Base-by-base conservation (phyloP, 2,113 vertebrate genomes). In the Rhynchomys soricoides region DNA sequence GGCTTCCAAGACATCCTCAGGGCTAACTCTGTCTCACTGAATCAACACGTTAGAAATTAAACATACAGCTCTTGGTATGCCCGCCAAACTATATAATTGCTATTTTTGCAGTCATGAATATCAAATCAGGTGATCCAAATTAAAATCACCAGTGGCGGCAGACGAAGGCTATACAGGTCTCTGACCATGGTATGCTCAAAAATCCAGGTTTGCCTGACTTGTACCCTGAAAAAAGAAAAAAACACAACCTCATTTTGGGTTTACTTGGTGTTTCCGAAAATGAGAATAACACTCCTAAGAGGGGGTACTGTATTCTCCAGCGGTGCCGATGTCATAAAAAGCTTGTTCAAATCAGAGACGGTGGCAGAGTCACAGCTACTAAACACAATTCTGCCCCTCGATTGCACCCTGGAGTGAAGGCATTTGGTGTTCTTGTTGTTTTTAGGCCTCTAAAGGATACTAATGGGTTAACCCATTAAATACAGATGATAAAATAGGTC, bases 91-190 rank as follows among this genome's bases (percentile, higher is more conserved):
- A 57, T 90, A 48, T 91, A 85, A 78, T n/a, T 94, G 62, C 29
- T 48, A 10, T 86, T 78, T 96, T 94, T 79, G 26, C 34, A 59
- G 50, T 73, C 43, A 68, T 55, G 31, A 95, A n/a, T 52, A 24
- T 66, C 79, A 96, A 40, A 55, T 45, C 24, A 15, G 34, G 85
- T 86, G 59, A 82, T 43, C 66, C 86, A 89, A 86, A 95, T 89
- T 82, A 77, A 94, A 91, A 66, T 90, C 37, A 57, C 7, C 48
- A 57, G 2, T 21, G 15, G 55, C 68, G 31, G n/a, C 16, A 85
- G 26, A 55, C 86, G 57, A 78, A 85, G 66, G 55, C 3, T 17
- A 8, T 17, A 8, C 93, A 21, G 34, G 3, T 26, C 43, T 83
- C 40, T 22, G 34, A 90, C 64, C 21, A 24, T 57, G n/a, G 78